Evolutionary conservation across 2,888 invertebrate genomes (phyloP), one percentile per base, ranked within the genome.

Genomic region (Zhengitettix transpicula): DNA sequence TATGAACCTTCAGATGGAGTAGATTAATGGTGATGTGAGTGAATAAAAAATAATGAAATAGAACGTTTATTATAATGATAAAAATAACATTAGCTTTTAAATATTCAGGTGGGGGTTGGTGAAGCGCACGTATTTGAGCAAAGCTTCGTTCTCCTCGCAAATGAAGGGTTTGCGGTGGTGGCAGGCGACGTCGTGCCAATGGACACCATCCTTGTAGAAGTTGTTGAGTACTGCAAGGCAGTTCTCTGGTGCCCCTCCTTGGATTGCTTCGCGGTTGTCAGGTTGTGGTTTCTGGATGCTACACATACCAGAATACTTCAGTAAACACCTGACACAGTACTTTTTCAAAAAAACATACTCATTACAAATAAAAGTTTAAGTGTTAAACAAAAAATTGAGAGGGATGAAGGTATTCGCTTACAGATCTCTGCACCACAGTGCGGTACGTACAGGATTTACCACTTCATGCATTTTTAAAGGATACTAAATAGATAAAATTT

Each of bases 101-200:
- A 62, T 51, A 11, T 44, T n/a, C 14, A 63, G 61, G 9, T 56
- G 40, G 17, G 63, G 63, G 52, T 60, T 61, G 58, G 60, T 86
- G 73, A 84, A 87, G 67, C 85, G 80, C 61, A 89, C 87, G 73
- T 89, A 90, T 78, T 87, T 87, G 65, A 90, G 74, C n/a, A 92
- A 80, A 11, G 87, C 83, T 67, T 89, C 89, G 70, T 88, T 90
- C 69, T 92, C 91, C 72, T 92, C 91, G 71, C 92, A 92, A 42
- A 90, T 85, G 76, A 87, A 89, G 1, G 91, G 85, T 73, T 92
- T 92, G 71, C 84, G 83, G 72, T 92, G 92, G 71, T 91, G 91
- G 71, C 92, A 92, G 63, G 91, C 91, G 56, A 91, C 91, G 70
- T 92, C 78, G 71, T 92, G 92, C 91, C 91, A 91, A 73, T 89